Evolutionary conservation across 2,797 vertebrate species (phyloP), one percentile per base, ranked within the genome.

Genomic region (Cuculus canorus): DNA sequence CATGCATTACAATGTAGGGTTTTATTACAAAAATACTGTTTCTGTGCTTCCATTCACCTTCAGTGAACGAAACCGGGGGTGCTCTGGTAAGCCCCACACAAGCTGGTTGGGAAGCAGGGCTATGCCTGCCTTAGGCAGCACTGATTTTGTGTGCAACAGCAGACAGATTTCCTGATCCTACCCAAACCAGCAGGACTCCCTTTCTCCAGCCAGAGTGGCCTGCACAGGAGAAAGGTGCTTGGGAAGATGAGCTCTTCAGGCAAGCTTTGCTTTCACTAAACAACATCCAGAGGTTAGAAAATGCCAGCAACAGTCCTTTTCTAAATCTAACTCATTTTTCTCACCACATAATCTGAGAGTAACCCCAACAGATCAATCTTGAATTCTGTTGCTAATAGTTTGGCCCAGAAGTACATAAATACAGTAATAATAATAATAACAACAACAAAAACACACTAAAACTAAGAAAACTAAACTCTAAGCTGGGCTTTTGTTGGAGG

Each of bases 91-190:
- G 48, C 33, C 33, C 16, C 30, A 27, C 6, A 16, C 7, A 47
- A 43, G 27, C 17, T 27, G 3, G 22, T 13, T 0, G 1, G 47
- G 48, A 48, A 56, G 75, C 33, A 32, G 54, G 35, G 43, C 28
- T 7, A 14, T 5, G 24, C 13, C 64, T 37, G 7, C 52, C 7
- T 9, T 21, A 22, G 14, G 63, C 54, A 48, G 16, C 5, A 2
- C 27, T 25, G 25, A 2, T 4, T 18, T 5, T 4, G 4, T 1
- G 32, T 7, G 43, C 35, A 24, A 50, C 3, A 0, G 16, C 37
- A 22, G 37, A 39, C 8, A 28, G 5, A 1, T 11, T 11, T 70
- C 65, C 57, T 11, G 30, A 30, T 19, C 30, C 41, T 5, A 15
- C 6, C 27, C 17, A 64, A 23, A 43, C 33, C 75, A 56, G 24